Conservation (phyloP, 2,113 vertebrate species). For the Sylvietta virens region DNA sequence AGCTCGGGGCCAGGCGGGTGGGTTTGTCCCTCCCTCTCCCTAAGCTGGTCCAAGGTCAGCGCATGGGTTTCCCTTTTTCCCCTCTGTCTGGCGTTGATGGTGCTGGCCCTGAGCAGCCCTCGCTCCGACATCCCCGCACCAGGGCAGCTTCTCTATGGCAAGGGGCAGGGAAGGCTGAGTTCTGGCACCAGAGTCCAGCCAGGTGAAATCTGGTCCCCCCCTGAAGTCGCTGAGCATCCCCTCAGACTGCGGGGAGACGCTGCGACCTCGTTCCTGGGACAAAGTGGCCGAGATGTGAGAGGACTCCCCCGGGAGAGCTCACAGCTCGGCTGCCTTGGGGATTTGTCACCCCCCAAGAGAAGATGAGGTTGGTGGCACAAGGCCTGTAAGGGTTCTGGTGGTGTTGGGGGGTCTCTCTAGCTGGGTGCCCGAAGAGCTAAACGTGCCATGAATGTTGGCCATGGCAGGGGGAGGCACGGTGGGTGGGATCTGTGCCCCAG, state of each 20-base stretch:
- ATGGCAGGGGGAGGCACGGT: accelerated
- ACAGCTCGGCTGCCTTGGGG: accelerated
- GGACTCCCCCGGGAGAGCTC: neutral
- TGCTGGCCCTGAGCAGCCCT: neutral
- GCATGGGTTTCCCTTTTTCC: neutral
- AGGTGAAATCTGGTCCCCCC: neutral
- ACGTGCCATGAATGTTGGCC: neutral
- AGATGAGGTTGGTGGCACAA: neutral
- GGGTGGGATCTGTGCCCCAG: neutral
- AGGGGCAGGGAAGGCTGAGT: neutral
- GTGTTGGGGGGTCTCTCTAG: neutral
- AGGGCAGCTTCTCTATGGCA: neutral
- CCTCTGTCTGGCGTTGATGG: neutral
- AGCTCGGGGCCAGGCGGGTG: neutral
- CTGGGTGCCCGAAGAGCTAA: neutral
- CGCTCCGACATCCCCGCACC: accelerated
- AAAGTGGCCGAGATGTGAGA: neutral
- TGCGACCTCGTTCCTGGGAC: neutral
- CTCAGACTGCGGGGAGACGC: accelerated
- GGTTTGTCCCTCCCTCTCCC: neutral
- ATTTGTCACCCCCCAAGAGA: neutral
- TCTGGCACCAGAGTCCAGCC: neutral
- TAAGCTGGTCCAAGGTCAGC: neutral
- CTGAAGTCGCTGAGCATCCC: neutral
- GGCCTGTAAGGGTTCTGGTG: neutral